A percentile compares a stretch with the other conserved stretches of the same genome.
Conservation (phyloP, 2,888 invertebrate species). For the Pristionchus arcanus region DNA sequence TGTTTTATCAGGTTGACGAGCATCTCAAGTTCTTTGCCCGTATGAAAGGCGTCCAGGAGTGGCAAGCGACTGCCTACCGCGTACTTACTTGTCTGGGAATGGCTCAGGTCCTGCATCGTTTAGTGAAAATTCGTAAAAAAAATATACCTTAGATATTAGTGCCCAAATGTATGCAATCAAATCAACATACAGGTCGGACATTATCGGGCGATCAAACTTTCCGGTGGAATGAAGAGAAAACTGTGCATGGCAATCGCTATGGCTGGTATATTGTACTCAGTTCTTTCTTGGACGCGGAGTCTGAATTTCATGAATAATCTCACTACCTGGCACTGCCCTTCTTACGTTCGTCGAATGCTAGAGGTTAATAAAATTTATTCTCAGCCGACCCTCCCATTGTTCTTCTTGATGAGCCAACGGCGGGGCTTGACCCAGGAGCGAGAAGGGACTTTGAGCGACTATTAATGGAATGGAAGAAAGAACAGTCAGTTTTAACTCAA, state of each 20-base stretch:
- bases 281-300: too few species aligned
- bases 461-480: slow-evolving; percentile 63
- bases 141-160: too few species aligned
- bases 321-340: too few species aligned
- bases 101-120: too few species aligned
- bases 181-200: too few species aligned
- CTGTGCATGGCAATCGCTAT: slow-evolving; percentile 72
- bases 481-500: slow-evolving; percentile 56
- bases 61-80: slow-evolving; percentile 48
- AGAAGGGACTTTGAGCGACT: slow-evolving; percentile 66
- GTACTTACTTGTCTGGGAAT: slow-evolving; percentile 50
- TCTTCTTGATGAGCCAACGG: slow-evolving; percentile 76
- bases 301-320: too few species aligned
- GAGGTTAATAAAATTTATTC: too few species aligned
- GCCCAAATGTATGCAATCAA: too few species aligned
- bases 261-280: too few species aligned
- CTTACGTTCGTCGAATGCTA: too few species aligned
- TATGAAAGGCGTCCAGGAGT: slow-evolving; percentile 66
- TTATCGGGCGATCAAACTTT: slow-evolving; percentile 62
- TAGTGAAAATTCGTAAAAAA: too few species aligned
- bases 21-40: slow-evolving; percentile 73
- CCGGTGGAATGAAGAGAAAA: slow-evolving; percentile 76
- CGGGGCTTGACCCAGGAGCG: slow-evolving; percentile 68
- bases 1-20: slow-evolving; percentile 66
- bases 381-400: slow-evolving; percentile 67